Percentiles rank a stretch among this genome's conserved stretches.
These are phyloP conservation scores for Leuctra nigra DNA, from an alignment of 2,888 invertebrate genomes.

Conservation along the genomic window DNA sequence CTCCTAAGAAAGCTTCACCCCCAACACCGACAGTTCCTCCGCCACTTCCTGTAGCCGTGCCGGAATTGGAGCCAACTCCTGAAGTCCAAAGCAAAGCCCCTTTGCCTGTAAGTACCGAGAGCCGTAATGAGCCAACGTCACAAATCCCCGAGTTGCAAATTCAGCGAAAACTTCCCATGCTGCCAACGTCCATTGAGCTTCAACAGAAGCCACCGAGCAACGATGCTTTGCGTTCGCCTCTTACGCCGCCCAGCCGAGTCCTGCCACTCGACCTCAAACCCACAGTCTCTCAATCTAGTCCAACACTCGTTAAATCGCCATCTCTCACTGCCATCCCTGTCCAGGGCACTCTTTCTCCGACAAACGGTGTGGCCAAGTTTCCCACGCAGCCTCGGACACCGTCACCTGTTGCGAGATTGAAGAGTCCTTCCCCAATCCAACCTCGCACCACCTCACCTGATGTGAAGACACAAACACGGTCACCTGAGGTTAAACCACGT, in stretches of 20 bases:
- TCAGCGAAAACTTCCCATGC: neutral
- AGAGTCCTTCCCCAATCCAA: neutral
- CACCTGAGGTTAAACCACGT: neutral
- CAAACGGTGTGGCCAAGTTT: neutral
- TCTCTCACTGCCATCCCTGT: constrained; percentile 6
- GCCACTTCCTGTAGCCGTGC: neutral
- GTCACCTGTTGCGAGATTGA: constrained; percentile 1
- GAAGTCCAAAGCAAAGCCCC: neutral
- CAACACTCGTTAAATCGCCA: constrained; percentile 20
- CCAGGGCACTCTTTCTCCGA: neutral
- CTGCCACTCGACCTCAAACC: neutral
- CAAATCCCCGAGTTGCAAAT: too few relatives aligned
- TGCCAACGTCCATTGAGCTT: neutral
- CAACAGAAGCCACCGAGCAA: neutral
- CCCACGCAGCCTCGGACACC: neutral
- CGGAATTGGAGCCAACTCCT: neutral
- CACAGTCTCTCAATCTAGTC: neutral
- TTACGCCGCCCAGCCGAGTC: neutral
- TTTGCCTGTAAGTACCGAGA: neutral
- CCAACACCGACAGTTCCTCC: neutral
- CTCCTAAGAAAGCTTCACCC: neutral
- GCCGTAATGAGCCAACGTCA: too few relatives aligned
- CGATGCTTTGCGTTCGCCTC: neutral
- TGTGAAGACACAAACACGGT: neutral
- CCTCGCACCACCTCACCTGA: neutral